Percentiles rank a stretch among this genome's conserved stretches.
Conservation (phyloP, 2,888 invertebrate species). For the Agrochola circellaris region DNA sequence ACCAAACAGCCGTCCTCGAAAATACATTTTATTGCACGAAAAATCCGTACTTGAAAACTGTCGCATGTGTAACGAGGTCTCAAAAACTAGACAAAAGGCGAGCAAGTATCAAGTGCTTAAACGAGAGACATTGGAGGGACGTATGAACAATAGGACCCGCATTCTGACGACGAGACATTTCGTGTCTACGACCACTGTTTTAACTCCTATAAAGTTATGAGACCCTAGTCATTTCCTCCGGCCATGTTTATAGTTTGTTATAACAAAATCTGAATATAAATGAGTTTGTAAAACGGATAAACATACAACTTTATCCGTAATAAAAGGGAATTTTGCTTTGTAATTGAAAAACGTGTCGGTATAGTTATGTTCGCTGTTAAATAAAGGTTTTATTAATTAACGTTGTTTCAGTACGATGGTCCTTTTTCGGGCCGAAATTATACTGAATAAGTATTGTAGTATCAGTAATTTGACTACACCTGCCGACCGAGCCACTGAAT, state of each 20-base stretch:
- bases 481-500: constrained; percentile 23
- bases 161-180: constrained; percentile 71
- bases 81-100: constrained; percentile 60
- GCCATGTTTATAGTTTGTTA: constrained; percentile 40
- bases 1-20: neutral
- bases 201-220: constrained; percentile 57
- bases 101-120: constrained; percentile 72
- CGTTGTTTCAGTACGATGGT: constrained; percentile 8
- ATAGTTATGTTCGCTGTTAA: constrained; percentile 7
- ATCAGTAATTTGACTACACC: constrained; percentile 9
- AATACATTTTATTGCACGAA: constrained; percentile 14
- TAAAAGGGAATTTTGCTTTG: constrained; percentile 23
- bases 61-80: constrained; percentile 40
- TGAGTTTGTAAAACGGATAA: constrained; percentile 33
- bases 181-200: constrained; percentile 58
- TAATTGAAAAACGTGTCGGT: constrained; percentile 35
- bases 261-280: constrained; percentile 45
- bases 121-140: constrained; percentile 70
- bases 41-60: constrained; percentile 44
- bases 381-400: constrained; percentile 26
- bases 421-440: constrained; percentile 9
- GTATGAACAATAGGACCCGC: constrained; percentile 77
- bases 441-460: constrained; percentile 1
- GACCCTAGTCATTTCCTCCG: constrained; percentile 56
- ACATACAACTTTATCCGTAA: constrained; percentile 14